These are phyloP conservation scores for Argyra leucocephala DNA, from an alignment of 2,888 invertebrate species.

Conservation along the genomic window DNA sequence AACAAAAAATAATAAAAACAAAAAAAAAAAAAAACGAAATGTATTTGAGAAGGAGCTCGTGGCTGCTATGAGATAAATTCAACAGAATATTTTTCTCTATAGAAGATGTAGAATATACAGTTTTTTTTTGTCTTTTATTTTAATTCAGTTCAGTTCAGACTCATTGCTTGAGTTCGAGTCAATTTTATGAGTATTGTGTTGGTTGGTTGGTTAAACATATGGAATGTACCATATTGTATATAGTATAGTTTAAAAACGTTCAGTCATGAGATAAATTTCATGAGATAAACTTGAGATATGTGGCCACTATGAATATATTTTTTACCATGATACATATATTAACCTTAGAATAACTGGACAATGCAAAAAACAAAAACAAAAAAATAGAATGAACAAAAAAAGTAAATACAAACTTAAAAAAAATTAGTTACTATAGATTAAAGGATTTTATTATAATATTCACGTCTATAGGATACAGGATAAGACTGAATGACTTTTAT, in stretches of 20 bases:
- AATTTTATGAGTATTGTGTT: neutral
- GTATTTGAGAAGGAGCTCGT: neutral
- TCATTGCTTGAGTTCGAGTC: neutral
- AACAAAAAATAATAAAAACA: too few relatives aligned
- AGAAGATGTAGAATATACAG: too few relatives aligned
- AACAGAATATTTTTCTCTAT: too few relatives aligned
- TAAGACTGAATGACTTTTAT: too few relatives aligned
- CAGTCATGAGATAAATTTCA: neutral
- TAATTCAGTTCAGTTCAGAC: neutral
- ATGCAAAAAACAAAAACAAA: too few relatives aligned
- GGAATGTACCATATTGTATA: neutral
- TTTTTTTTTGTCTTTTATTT: neutral
- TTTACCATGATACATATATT: neutral
- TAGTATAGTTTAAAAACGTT: neutral
- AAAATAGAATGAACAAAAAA: too few relatives aligned
- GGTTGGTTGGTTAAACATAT: neutral
- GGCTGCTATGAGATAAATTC: neutral
- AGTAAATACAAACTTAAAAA: too few relatives aligned
- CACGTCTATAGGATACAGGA: too few relatives aligned
- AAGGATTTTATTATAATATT: too few relatives aligned
- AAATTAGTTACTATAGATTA: too few relatives aligned
- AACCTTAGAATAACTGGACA: neutral
- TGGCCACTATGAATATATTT: neutral
- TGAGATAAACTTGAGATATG: neutral
- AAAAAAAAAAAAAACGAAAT: too few relatives aligned